These are phyloP conservation scores for Hippocampus abdominalis DNA, from an alignment of 2,113 vertebrate genomes.

Conservation along the genomic window DNA sequence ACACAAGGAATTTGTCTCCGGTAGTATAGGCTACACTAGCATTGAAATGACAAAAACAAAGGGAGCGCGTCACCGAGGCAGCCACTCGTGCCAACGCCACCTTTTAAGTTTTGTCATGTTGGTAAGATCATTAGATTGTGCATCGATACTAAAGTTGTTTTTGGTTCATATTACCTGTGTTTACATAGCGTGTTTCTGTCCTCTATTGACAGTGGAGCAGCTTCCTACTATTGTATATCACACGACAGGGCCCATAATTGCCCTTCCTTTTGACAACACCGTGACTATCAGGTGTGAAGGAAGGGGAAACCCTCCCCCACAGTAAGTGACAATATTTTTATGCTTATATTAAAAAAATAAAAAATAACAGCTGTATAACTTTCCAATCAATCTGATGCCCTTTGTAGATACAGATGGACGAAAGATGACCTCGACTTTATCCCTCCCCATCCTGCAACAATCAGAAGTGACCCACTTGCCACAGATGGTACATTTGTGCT, in stretches of 20 bases:
- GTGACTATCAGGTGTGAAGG: conserved; percentile 85
- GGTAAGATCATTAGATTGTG: not conserved
- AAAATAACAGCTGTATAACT: not conserved
- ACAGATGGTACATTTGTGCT: conserved; percentile 81
- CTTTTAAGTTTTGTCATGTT: not conserved
- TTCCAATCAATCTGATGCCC: not conserved
- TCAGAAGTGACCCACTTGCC: conserved; percentile 47
- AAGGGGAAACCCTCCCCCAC: conserved; percentile 84
- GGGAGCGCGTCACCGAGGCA: no score
- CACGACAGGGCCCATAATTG: conserved; percentile 74
- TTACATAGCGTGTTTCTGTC: conserved; percentile 16
- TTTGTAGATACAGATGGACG: conserved; percentile 84
- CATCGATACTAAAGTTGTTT: no score
- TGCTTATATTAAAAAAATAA: not conserved
- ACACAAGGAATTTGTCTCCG: no score
- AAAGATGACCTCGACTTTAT: conserved; percentile 80
- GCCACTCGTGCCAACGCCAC: no score
- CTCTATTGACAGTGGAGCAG: conserved; percentile 79
- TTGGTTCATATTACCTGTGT: not conserved
- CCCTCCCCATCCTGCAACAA: conserved; percentile 64
- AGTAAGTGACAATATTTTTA: conserved; percentile 71
- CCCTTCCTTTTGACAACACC: conserved; percentile 81
- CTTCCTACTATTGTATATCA: conserved; percentile 82
- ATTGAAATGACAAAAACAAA: no score
- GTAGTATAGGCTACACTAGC: no score